A percentile compares a stretch with the other conserved stretches of the same genome.
Evolutionary conservation across 92 coral and sea anemone genomes (phyloP).

Genomic region (Zoanthus gigantus): DNA sequence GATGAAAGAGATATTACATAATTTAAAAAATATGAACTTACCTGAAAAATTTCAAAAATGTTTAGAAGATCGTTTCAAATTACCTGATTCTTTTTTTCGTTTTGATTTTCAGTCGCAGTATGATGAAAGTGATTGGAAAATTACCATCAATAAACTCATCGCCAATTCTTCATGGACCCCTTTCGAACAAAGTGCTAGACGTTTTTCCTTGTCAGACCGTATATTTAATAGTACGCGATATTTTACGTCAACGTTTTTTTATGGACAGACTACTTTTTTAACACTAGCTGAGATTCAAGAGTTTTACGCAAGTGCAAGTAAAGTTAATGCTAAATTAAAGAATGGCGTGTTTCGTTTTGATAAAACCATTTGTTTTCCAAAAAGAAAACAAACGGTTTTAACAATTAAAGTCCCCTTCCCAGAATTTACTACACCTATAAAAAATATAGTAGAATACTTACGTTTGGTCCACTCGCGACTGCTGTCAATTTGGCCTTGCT

Average conservation of each 20-base stretch:
- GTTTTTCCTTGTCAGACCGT: not conserved
- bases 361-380: not conserved
- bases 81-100: not conserved
- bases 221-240: not conserved
- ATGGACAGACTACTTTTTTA: not conserved
- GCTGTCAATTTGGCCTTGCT: slow-evolving; percentile 12
- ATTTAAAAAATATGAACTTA: not conserved
- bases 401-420: not conserved
- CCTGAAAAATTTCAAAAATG: not conserved
- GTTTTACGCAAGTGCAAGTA: not conserved
- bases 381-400: not conserved
- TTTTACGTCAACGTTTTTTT: not conserved
- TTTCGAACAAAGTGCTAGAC: not conserved
- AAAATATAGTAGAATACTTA: not conserved
- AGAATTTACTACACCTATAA: not conserved
- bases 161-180: not conserved
- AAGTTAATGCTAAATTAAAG: not conserved
- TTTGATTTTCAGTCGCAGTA: not conserved
- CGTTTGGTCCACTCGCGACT: slow-evolving; percentile 11
- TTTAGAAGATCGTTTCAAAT: not conserved
- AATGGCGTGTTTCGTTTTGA: slow-evolving; percentile 11
- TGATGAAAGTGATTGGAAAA: not conserved
- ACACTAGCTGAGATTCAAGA: not conserved
- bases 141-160: not conserved
- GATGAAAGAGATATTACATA: not conserved